These are phyloP conservation scores for Zhuqinia jingwanae DNA, from an alignment of 2,888 invertebrate genomes.

Conservation along the genomic window DNA sequence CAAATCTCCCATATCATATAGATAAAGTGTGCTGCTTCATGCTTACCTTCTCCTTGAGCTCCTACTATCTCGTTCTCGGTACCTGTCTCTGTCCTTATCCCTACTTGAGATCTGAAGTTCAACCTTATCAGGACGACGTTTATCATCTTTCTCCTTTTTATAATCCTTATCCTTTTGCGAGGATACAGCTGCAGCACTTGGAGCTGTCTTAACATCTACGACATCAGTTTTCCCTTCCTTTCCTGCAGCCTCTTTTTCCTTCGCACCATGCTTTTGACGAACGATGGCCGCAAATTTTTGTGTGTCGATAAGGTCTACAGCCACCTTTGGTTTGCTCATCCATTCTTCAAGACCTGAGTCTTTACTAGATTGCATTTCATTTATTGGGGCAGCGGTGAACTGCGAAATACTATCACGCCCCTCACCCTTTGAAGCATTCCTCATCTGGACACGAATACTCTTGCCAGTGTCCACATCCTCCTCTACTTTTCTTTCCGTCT, in stretches of 20 bases:
- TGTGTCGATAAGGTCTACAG: conserved; percentile 78
- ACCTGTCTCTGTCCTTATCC: conserved; percentile 55
- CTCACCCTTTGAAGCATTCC: conserved; percentile 76
- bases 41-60: conserved; percentile 64
- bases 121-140: conserved; percentile 71
- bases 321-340: conserved; percentile 78
- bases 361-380: conserved; percentile 6
- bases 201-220: conserved; percentile 19
- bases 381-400: conserved; percentile 41
- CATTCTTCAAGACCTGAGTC: conserved; percentile 77
- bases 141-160: conserved; percentile 65
- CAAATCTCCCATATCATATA: no score
- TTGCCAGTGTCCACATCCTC: conserved; percentile 72
- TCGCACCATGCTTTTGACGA: conserved; percentile 76
- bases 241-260: conserved; percentile 44
- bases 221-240: conserved; percentile 36
- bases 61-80: conserved; percentile 62
- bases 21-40: no score
- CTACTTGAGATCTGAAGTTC: conserved; percentile 75
- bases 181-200: conserved; percentile 15
- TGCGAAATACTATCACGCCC: conserved; percentile 63
- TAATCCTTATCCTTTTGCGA: conserved; percentile 53
- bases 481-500: conserved; percentile 26
- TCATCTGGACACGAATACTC: conserved; percentile 79
- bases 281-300: conserved; percentile 79